Evolutionary conservation across 2,797 vertebrate genomes (phyloP).

Genomic region (Onychomys leucogaster): DNA sequence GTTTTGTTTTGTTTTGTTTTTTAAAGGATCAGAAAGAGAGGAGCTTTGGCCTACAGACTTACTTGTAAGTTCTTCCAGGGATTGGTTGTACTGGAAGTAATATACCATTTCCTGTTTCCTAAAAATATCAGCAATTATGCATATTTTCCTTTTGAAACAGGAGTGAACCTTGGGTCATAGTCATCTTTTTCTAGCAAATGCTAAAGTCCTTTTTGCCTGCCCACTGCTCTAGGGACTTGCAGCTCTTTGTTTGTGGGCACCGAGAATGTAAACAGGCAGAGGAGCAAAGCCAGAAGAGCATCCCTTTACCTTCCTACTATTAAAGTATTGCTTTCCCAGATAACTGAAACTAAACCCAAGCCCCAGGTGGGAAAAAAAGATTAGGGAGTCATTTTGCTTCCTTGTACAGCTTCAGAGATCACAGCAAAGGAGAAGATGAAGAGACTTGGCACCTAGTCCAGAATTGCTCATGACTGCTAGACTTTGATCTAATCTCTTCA

Average conservation of each 20-base stretch:
- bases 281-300: background rate
- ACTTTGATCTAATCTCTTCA: constrained; percentile 22
- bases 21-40: constrained; percentile 7
- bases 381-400: constrained; percentile 46
- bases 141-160: constrained; percentile 45
- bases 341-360: constrained; percentile 33
- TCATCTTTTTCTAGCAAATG: background rate
- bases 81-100: constrained; percentile 47
- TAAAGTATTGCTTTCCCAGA: constrained; percentile 12
- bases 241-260: background rate
- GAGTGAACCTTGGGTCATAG: background rate
- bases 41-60: constrained; percentile 4
- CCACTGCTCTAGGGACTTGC: background rate
- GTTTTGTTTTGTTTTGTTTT: background rate
- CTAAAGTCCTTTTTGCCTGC: background rate
- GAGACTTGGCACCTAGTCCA: constrained; percentile 24
- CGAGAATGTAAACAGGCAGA: constrained; percentile 16
- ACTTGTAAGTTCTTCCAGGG: constrained; percentile 1
- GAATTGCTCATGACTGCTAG: background rate
- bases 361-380: background rate
- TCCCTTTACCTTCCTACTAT: constrained; percentile 33
- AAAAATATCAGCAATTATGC: constrained; percentile 33
- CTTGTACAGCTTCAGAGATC: constrained; percentile 12
- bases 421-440: constrained; percentile 40
- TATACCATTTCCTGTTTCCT: background rate